Evolutionary conservation across 2,888 invertebrate species (phyloP).

Genomic region (Auanema freiburgensis): DNA sequence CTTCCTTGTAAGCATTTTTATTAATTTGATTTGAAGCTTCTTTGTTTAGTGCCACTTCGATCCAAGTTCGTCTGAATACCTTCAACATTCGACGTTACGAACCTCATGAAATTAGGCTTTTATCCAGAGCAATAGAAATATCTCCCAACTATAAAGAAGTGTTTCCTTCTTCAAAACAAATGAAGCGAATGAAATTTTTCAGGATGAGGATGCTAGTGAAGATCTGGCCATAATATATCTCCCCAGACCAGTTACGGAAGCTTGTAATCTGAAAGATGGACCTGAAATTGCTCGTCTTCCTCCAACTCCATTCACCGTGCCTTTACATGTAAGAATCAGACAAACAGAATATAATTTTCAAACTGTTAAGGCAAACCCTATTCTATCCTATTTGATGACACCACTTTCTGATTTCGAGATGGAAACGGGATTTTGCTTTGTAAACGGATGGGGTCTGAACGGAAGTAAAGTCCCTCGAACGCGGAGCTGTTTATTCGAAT

Average conservation of each 20-base stretch:
- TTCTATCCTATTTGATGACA: neutral
- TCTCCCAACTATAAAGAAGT: neutral
- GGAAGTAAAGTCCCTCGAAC: neutral
- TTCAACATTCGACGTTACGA: neutral
- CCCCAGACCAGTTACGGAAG: neutral
- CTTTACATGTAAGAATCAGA: neutral
- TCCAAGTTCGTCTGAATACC: neutral
- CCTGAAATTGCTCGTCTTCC: neutral
- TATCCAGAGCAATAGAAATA: conserved; percentile 1
- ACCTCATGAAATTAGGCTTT: neutral
- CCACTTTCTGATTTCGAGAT: conserved; percentile 8
- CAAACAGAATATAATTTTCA: too few species aligned
- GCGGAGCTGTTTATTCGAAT: too few species aligned
- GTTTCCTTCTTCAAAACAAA: neutral
- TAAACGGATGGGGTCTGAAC: conserved; percentile 9
- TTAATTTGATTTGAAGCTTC: too few species aligned
- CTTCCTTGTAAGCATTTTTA: too few species aligned
- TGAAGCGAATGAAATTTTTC: too few species aligned
- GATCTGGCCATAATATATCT: neutral
- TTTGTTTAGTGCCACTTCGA: neutral
- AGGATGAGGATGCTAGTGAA: neutral
- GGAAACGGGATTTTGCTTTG: conserved; percentile 6
- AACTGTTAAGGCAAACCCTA: too few species aligned
- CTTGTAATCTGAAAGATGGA: neutral
- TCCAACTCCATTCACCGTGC: neutral